Base-by-base conservation (phyloP, 2,797 vertebrate genomes). In the Melanotaenia boesemani region DNA sequence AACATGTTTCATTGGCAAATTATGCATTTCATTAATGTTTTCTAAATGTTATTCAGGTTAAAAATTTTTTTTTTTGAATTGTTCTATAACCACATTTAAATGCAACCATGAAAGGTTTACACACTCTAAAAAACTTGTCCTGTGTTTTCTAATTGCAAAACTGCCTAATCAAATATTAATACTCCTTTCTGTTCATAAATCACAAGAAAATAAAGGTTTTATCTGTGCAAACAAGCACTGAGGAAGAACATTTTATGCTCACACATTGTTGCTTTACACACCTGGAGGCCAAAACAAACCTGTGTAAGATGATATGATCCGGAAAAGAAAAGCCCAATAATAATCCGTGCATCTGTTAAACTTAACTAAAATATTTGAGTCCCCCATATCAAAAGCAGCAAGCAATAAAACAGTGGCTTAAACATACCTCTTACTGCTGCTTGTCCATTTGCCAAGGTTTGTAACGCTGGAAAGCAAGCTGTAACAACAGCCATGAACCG, bases 391-490 rank as follows among this genome's bases (percentile, higher is more conserved):
- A 34, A 28, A 46, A 39, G 28, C 26, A 24, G 24, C 3, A 15
- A 39, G 22, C 20, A 57, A 20, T 12, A 28, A 54, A 59, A 18
- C 48, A 3, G 22, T 22, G 3, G 24, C 11, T 56, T 37, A 8
- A 61, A 73, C 83, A 11, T 87, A 90, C 91, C 82, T 87, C 67
- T n/a, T 63, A 18, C 39, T 64, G 72, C 60, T 30, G 59, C 13
- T 37, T 48, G 24, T 75, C 59, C 54, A 30, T 1, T 61, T 7
- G 46, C 4, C 16, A 32, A 71, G 44, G 44, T 70, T 57, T 39
- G 62, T 55, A 64, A 26, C 50, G 10, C 16, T 39, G 62, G 22
- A 73, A 57, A 61, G 63, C 48, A 73, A 67, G 70, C 86, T 85
- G 81, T 9, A 71, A 77, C 76, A 83, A 80, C 74, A 76, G 65